Evolutionary conservation across 2,797 vertebrate genomes (phyloP).

Genomic region (Sebastes cheni): DNA sequence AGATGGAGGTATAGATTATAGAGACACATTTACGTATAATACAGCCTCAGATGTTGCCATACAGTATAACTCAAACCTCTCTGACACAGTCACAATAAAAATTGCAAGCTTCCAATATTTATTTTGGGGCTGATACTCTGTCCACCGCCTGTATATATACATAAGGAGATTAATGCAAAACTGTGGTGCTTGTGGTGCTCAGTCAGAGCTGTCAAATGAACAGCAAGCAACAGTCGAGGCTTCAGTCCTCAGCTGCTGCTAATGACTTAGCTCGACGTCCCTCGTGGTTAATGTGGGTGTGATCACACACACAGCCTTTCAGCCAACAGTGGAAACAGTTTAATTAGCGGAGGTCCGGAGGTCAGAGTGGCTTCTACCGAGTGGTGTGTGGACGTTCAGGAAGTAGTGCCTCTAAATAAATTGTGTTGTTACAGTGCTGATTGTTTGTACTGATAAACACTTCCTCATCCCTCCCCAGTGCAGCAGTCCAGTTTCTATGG

Average conservation of each 20-base stretch:
- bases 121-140: not conserved
- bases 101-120: too few species aligned
- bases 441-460: slow-evolving; percentile 43
- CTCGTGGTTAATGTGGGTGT: not conserved
- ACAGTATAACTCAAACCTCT: not conserved
- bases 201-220: slow-evolving; percentile 13
- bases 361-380: slow-evolving; percentile 20
- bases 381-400: not conserved
- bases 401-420: slow-evolving; percentile 33
- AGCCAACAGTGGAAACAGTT: slow-evolving; percentile 17
- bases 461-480: slow-evolving; percentile 82
- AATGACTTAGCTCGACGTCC: not conserved
- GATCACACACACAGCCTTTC: not conserved
- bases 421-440: slow-evolving; percentile 22
- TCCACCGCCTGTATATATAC: not conserved
- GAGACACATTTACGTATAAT: not conserved
- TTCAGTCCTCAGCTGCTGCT: slow-evolving; percentile 13
- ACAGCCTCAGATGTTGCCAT: not conserved
- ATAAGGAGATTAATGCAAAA: not conserved
- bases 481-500: slow-evolving; percentile 99
- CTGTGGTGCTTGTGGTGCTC: not conserved
- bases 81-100: not conserved
- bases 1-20: not conserved
- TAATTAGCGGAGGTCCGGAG: slow-evolving; percentile 41
- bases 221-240: not conserved